A percentile compares a stretch with the other conserved stretches of the same genome.
These are phyloP conservation scores for Apamea anceps DNA, from an alignment of 2,888 invertebrate species.

Conservation along the genomic window DNA sequence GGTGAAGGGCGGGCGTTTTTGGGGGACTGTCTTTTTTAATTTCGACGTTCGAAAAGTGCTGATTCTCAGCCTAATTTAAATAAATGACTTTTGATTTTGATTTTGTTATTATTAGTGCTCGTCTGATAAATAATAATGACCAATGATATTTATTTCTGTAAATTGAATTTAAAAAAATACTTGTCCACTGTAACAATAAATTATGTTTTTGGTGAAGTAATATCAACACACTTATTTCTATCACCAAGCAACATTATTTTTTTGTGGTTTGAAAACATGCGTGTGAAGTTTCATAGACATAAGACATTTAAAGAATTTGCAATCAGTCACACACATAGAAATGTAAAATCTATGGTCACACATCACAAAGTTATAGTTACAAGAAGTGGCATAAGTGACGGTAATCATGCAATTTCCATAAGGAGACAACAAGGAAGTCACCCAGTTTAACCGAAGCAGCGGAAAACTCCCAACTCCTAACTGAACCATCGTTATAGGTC, in stretches of 20 bases:
- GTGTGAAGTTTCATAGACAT: not conserved
- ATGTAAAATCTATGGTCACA: no score
- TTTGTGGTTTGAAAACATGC: not conserved
- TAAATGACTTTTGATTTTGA: no score
- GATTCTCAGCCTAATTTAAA: no score
- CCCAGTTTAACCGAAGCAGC: not conserved
- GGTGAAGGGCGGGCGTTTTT: no score
- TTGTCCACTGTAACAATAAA: not conserved
- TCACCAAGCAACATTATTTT: not conserved
- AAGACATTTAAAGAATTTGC: not conserved
- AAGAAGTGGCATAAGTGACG: not conserved
- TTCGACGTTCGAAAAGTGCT: no score
- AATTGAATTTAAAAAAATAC: not conserved
- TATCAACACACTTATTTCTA: not conserved
- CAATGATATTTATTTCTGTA: no score
- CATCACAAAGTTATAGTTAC: not conserved
- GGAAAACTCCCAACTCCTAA: not conserved
- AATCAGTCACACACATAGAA: no score
- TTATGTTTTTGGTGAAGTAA: not conserved
- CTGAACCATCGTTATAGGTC: not conserved
- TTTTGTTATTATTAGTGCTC: not conserved
- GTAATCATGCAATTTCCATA: not conserved
- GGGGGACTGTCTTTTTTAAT: no score
- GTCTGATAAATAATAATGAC: no score
- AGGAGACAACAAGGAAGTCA: not conserved